A percentile compares a stretch with the other conserved stretches of the same genome.
phyloP scores from a whole-genome alignment of 2,888 invertebrate species.

The Drosophila histrio region DNA sequence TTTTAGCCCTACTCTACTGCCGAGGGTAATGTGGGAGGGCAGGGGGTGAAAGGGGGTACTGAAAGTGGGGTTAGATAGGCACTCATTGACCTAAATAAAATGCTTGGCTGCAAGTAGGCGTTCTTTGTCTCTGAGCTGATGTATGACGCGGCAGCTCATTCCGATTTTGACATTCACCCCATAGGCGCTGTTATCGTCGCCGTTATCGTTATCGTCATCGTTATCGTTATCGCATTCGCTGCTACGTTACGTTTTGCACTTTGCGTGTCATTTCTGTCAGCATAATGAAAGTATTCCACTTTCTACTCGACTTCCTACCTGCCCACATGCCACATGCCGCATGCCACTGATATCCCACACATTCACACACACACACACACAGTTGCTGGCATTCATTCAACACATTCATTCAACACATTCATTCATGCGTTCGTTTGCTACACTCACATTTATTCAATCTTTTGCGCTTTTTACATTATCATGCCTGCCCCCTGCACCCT shows the following conservation, averaged over 20 bases:
- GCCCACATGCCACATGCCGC: neutral
- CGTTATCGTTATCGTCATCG: constrained; percentile 35
- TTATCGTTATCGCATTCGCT: constrained; percentile 68
- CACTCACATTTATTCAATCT: constrained; percentile 44
- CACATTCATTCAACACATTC: constrained; percentile 12
- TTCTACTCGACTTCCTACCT: constrained; percentile 1
- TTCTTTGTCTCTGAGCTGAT: constrained; percentile 31
- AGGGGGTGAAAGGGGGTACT: neutral
- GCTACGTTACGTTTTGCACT: constrained; percentile 55
- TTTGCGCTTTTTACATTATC: constrained; percentile 32
- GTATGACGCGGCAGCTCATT: constrained; percentile 9
- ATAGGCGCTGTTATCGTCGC: constrained; percentile 36
- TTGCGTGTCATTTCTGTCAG: constrained; percentile 63
- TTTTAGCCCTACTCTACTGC: neutral
- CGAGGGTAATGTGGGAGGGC: neutral
- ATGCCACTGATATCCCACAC: neutral
- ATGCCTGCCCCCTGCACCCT: neutral
- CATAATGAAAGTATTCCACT: constrained; percentile 48
- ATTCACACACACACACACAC: neutral
- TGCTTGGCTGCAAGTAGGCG: constrained; percentile 50
- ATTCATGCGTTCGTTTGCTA: constrained; percentile 36
- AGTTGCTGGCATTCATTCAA: constrained; percentile 15
- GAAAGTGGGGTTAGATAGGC: neutral
- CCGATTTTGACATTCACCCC: constrained; percentile 9
- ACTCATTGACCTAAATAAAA: constrained; percentile 77